Conservation (phyloP, 2,113 vertebrate genomes). For the Limnothrissa miodon region DNA sequence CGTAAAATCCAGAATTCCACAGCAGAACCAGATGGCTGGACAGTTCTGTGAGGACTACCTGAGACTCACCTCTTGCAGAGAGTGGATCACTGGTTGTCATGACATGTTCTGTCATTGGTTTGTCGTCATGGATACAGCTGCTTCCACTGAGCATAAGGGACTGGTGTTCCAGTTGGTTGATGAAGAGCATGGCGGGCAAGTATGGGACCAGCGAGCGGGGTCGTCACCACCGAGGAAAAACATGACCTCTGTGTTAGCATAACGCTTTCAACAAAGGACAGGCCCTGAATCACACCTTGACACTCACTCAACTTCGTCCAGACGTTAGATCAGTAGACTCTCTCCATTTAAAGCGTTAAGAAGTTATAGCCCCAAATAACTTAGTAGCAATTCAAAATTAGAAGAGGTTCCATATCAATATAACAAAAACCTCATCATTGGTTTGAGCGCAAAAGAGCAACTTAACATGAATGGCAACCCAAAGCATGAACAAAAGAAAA, state of each 20-base stretch:
- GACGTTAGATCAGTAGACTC: background rate
- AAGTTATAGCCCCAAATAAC: no score
- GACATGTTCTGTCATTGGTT: conserved; percentile 31
- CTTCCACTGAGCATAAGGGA: conserved; percentile 10
- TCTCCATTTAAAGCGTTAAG: background rate
- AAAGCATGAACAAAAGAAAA: conserved; percentile 56
- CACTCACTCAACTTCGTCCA: background rate
- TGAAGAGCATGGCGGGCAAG: background rate
- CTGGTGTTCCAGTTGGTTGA: conserved; percentile 53
- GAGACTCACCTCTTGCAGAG: conserved; percentile 43
- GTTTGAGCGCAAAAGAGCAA: background rate
- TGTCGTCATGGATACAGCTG: conserved; percentile 46
- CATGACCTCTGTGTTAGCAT: background rate
- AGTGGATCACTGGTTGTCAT: conserved; percentile 53
- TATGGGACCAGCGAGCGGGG: background rate
- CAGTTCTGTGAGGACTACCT: conserved; percentile 34
- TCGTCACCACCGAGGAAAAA: background rate
- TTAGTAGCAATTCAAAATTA: background rate
- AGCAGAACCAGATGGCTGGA: background rate
- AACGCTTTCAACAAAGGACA: background rate
- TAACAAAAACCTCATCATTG: background rate
- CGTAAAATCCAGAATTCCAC: background rate
- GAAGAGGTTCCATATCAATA: background rate
- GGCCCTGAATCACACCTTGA: background rate
- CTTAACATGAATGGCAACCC: conserved; percentile 44